Evolutionary conservation across 2,888 invertebrate species (phyloP).

Genomic region (Laspeyria flexula): DNA sequence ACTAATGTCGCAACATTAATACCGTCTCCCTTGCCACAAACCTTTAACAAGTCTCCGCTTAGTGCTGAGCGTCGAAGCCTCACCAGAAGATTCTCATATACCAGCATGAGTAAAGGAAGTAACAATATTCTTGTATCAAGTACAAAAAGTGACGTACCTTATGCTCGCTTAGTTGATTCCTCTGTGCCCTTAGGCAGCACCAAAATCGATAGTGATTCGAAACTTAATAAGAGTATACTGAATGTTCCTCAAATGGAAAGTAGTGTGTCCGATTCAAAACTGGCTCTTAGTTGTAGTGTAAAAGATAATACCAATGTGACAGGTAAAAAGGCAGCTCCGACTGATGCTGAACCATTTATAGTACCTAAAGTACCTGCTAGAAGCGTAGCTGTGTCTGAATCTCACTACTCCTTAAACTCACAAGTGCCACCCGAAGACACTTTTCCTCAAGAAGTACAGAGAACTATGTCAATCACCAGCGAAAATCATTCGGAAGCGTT

Average conservation of each 20-base stretch:
- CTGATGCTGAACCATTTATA: constrained; percentile 64
- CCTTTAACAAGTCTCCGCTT: constrained; percentile 73
- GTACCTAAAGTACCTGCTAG: constrained; percentile 78
- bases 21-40: constrained; percentile 77
- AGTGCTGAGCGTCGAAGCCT: constrained; percentile 73
- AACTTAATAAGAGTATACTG: constrained; percentile 85
- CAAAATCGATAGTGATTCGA: constrained; percentile 91
- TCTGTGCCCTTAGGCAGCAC: constrained; percentile 83
- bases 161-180: constrained; percentile 91
- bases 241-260: constrained; percentile 89
- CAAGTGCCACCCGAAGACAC: constrained; percentile 86
- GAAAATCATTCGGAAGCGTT: constrained; percentile 97
- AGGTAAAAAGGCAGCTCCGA: constrained; percentile 58
- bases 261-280: constrained; percentile 93
- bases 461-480: constrained; percentile 94
- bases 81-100: constrained; percentile 81
- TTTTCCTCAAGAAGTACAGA: constrained; percentile 88
- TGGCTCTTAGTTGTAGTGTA: constrained; percentile 91
- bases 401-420: constrained; percentile 88
- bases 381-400: constrained; percentile 87
- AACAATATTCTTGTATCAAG: constrained; percentile 75
- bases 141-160: constrained; percentile 90
- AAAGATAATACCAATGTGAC: constrained; percentile 75
- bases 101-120: constrained; percentile 79
- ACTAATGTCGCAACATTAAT: constrained; percentile 76